Percentiles rank a stretch among this genome's conserved stretches.
Conservation (phyloP, 1,140 invertebrate genomes). For the Harlomillsia oculata region DNA sequence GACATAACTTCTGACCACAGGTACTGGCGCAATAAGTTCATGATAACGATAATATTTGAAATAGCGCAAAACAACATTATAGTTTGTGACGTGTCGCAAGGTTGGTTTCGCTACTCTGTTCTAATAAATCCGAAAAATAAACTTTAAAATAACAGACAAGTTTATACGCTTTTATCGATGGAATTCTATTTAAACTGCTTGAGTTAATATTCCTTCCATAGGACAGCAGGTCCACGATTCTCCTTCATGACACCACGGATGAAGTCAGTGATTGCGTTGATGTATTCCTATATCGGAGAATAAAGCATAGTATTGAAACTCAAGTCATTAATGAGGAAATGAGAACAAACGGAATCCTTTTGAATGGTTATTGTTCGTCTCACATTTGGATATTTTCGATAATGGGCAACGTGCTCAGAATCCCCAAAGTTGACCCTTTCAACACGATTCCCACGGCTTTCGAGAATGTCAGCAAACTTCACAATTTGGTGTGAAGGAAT, state of each 20-base stretch:
- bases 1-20: no score
- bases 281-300: slow-evolving; percentile 15
- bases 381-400: slow-evolving; percentile 25
- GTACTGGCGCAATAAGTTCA: no score
- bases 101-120: no score
- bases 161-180: no score
- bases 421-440: slow-evolving; percentile 19
- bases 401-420: slow-evolving; percentile 27
- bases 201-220: slow-evolving; percentile 10
- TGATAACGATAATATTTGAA: no score
- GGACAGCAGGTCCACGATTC: slow-evolving; percentile 3
- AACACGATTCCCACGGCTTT: slow-evolving; percentile 20
- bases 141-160: no score
- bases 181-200: no score
- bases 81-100: no score
- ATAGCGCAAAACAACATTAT: no score
- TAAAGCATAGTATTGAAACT: background rate
- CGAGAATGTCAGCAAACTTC: slow-evolving; percentile 41
- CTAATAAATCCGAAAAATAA: no score
- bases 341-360: background rate
- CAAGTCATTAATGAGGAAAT: background rate
- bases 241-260: slow-evolving; percentile 10
- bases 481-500: slow-evolving; percentile 39
- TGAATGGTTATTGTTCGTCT: background rate
- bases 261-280: slow-evolving; percentile 10